Evolutionary conservation across 23 tunicate species (phyloP).

Genomic region (Trididemnum clinides): DNA sequence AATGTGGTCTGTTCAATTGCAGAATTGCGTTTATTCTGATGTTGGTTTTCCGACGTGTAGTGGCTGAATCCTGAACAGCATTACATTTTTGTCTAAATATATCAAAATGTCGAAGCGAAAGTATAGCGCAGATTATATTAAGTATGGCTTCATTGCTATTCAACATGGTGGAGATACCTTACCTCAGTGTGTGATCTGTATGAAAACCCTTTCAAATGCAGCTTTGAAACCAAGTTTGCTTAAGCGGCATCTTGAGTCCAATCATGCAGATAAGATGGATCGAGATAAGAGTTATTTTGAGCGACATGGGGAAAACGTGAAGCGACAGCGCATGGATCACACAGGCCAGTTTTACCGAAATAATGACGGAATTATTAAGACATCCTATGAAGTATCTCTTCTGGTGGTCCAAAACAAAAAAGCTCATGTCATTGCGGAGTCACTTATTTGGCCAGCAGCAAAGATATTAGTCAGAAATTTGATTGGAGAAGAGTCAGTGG

Average conservation of each 20-base stretch:
- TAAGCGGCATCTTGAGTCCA: conserved; percentile 58
- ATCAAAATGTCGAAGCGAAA: conserved; percentile 45
- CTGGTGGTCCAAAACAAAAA: conserved; percentile 42
- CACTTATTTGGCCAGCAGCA: conserved; percentile 7
- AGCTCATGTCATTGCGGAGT: not conserved
- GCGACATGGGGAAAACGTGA: conserved; percentile 47
- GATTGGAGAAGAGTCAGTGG: conserved; percentile 34
- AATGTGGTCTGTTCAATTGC: conserved; percentile 29
- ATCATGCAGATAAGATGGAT: conserved; percentile 53
- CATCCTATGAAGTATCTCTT: conserved; percentile 21
- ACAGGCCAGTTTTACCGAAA: no score
- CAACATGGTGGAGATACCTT: conserved; percentile 36
- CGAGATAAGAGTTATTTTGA: conserved; percentile 38
- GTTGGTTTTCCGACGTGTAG: conserved; percentile 31
- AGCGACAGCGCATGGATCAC: conserved; percentile 59
- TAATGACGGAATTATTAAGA: conserved; percentile 9
- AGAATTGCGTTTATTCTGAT: conserved; percentile 40
- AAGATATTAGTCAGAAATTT: conserved; percentile 28
- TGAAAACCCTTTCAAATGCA: conserved; percentile 54
- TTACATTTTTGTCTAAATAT: conserved; percentile 44
- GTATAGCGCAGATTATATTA: conserved; percentile 39
- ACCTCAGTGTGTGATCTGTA: conserved; percentile 46
- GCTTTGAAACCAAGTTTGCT: conserved; percentile 53
- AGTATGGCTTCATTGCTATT: conserved; percentile 50
- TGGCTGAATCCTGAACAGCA: conserved; percentile 42